Percentiles rank a stretch among this genome's conserved stretches.
Evolutionary conservation across 2,797 vertebrate genomes (phyloP).

Genomic region (Paratrypauchen microcephalus): DNA sequence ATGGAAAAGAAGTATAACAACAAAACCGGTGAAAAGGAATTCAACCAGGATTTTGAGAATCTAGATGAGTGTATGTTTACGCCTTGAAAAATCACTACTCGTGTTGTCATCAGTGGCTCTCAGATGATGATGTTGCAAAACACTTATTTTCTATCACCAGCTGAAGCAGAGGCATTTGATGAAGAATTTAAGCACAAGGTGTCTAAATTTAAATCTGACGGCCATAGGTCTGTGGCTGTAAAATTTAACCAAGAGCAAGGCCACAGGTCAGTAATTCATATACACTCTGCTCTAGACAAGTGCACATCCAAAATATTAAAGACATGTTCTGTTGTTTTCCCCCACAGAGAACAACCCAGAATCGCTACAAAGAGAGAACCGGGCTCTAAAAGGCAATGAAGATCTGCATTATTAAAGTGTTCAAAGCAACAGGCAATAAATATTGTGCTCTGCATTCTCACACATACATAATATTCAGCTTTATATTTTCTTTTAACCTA

Average conservation of each 20-base stretch:
- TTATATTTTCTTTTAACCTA: not conserved
- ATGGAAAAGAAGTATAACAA: constrained; percentile 86
- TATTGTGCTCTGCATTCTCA: constrained; percentile 18
- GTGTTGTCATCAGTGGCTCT: not conserved
- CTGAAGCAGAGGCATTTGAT: constrained; percentile 87
- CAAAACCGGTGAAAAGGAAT: constrained; percentile 88
- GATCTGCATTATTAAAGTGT: constrained; percentile 64
- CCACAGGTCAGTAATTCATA: constrained; percentile 74
- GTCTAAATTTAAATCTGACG: constrained; percentile 74
- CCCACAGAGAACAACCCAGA: constrained; percentile 74
- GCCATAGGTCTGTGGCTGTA: constrained; percentile 52
- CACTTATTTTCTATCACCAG: constrained; percentile 62
- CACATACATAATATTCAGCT: not conserved
- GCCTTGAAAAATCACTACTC: not conserved
- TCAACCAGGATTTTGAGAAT: constrained; percentile 93
- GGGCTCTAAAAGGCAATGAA: constrained; percentile 69
- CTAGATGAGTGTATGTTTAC: constrained; percentile 86
- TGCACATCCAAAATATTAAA: constrained; percentile 22
- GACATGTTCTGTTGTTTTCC: constrained; percentile 24
- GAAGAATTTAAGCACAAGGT: constrained; percentile 88
- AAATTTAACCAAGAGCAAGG: constrained; percentile 48
- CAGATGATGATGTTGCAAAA: constrained; percentile 16
- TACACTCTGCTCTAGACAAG: not conserved
- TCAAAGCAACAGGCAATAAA: constrained; percentile 9
- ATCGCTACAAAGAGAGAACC: constrained; percentile 69